Percentiles rank a stretch among this genome's conserved stretches.
Evolutionary conservation across 2,113 vertebrate genomes (phyloP).

Genomic region (Mesembrinibis cayennensis): DNA sequence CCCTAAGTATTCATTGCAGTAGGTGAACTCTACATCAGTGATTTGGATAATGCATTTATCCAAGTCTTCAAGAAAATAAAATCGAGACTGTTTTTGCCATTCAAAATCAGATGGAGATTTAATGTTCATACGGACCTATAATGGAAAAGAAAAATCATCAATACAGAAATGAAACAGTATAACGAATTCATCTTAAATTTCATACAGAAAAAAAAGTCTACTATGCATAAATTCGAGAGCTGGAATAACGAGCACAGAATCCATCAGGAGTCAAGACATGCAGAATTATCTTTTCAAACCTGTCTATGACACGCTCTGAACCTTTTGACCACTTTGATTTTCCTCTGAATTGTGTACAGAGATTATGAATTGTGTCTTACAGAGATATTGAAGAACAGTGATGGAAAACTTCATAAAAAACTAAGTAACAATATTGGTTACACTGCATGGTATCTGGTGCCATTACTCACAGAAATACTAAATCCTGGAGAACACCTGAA

Average conservation of each 20-base stretch:
- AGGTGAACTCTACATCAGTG: conserved; percentile 74
- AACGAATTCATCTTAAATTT: neutral
- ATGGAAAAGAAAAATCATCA: neutral
- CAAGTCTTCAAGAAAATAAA: conserved; percentile 74
- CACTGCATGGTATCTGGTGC: neutral
- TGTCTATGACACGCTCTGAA: neutral
- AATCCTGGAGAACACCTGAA: neutral
- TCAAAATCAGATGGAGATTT: conserved; percentile 73
- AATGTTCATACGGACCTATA: conserved; percentile 70
- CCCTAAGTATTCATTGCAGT: conserved; percentile 76
- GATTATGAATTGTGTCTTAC: neutral
- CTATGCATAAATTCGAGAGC: neutral
- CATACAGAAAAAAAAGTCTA: neutral
- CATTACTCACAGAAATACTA: neutral
- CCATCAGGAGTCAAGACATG: neutral
- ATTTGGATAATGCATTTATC: conserved; percentile 74
- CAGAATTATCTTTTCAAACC: neutral
- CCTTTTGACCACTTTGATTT: neutral
- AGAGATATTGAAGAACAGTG: neutral
- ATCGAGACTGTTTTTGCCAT: conserved; percentile 75
- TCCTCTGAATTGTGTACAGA: neutral
- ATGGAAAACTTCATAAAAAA: neutral
- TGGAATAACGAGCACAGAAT: neutral
- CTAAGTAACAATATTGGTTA: neutral
- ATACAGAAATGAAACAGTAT: neutral